A percentile compares a stretch with the other conserved stretches of the same genome.
Conservation (phyloP, 2,888 invertebrate genomes). For the Amblyjoppa proteus region DNA sequence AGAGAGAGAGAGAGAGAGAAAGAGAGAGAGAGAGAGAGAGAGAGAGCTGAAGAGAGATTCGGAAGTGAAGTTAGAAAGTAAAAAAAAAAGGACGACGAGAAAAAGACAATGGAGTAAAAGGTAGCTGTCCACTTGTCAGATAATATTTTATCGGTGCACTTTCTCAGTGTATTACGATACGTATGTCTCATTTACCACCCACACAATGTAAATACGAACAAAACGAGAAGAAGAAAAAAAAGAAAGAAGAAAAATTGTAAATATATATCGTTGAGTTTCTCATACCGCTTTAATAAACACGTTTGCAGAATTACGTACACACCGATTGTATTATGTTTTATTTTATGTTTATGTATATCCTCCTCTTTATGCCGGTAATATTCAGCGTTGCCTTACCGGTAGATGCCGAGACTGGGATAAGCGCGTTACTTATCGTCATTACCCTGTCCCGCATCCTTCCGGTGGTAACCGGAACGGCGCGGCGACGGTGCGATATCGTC, state of each 20-base stretch:
- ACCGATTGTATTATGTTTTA: slow-evolving; percentile 66
- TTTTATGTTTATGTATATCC: slow-evolving; percentile 56
- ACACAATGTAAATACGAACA: slow-evolving; percentile 82
- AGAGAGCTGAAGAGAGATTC: neutral
- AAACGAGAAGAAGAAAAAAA: neutral
- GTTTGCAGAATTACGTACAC: slow-evolving; percentile 86
- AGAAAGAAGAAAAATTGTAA: slow-evolving; percentile 79
- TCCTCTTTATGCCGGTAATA: slow-evolving; percentile 36
- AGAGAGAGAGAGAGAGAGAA: slow-evolving; percentile 10
- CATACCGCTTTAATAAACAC: slow-evolving; percentile 88
- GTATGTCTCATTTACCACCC: slow-evolving; percentile 48
- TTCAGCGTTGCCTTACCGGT: slow-evolving; percentile 38
- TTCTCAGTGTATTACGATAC: slow-evolving; percentile 42
- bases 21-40: neutral
- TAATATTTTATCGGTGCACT: slow-evolving; percentile 60
- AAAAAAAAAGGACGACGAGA: slow-evolving; percentile 14
- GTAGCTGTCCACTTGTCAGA: slow-evolving; percentile 54
- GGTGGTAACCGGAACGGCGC: slow-evolving; percentile 55
- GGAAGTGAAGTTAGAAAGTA: slow-evolving; percentile 14
- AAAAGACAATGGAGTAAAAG: slow-evolving; percentile 38
- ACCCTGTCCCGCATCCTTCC: slow-evolving; percentile 62
- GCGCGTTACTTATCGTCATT: slow-evolving; percentile 66
- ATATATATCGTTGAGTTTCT: slow-evolving; percentile 87
- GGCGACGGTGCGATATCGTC: slow-evolving; percentile 38
- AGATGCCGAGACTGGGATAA: slow-evolving; percentile 51